Evolutionary conservation across 2,113 vertebrate genomes (phyloP).

Genomic region (Lagenorhynchus albirostris): DNA sequence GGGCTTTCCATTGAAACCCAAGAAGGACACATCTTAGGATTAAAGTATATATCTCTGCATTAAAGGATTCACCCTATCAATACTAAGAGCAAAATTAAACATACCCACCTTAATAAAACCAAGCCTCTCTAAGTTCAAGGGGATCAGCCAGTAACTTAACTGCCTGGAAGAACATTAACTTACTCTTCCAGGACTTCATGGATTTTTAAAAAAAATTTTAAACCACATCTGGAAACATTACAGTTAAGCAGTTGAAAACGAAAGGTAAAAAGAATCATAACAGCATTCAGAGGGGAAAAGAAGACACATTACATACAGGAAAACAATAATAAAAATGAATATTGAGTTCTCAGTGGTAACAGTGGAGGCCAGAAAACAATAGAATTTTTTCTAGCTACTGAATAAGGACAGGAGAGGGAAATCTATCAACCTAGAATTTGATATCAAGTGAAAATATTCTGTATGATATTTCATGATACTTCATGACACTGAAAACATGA

Average conservation of each 20-base stretch:
- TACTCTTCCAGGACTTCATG: background rate
- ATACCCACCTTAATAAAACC: background rate
- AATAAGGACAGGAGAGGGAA: background rate
- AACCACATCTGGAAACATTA: background rate
- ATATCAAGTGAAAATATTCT: constrained; percentile 1
- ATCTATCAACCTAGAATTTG: background rate
- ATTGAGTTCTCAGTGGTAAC: background rate
- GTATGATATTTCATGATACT: background rate
- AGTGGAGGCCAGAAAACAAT: background rate
- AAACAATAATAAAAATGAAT: background rate
- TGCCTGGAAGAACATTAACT: background rate
- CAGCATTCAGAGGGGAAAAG: background rate
- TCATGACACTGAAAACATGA: background rate
- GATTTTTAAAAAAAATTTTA: background rate
- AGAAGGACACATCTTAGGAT: background rate
- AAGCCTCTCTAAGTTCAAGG: background rate
- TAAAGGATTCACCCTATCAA: background rate
- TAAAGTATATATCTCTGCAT: background rate
- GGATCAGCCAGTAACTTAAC: background rate
- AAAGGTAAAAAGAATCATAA: background rate
- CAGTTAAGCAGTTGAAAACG: background rate
- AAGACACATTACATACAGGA: background rate
- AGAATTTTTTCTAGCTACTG: background rate
- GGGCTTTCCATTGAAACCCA: background rate
- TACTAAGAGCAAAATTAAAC: background rate